Conservation (phyloP, 2,888 invertebrate species). For the Epsilonema sp. region DNA sequence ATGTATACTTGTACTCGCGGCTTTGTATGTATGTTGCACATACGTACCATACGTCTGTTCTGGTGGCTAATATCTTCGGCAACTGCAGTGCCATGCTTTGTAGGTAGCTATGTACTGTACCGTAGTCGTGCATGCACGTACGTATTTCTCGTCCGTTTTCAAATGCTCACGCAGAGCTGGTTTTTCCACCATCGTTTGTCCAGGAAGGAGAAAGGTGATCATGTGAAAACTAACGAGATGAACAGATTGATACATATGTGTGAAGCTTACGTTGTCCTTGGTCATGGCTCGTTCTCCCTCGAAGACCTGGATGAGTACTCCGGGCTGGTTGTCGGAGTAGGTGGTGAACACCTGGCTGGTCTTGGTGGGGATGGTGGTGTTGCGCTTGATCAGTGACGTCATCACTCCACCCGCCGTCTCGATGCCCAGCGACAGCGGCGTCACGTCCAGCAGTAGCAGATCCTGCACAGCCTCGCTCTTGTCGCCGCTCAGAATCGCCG, state of each 20-base stretch:
- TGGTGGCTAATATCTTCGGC: no score
- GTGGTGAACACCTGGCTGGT: slow-evolving; percentile 85
- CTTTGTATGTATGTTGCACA: no score
- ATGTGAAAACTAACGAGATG: neutral
- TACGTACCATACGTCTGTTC: no score
- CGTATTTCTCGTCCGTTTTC: no score
- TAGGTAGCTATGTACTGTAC: no score
- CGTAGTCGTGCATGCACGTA: no score
- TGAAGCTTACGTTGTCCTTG: slow-evolving; percentile 46
- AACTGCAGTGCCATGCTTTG: no score
- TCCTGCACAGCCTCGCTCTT: slow-evolving; percentile 50
- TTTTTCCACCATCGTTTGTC: no score
- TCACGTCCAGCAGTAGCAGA: slow-evolving; percentile 69
- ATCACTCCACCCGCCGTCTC: slow-evolving; percentile 80
- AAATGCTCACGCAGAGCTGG: no score
- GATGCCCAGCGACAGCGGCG: slow-evolving; percentile 70
- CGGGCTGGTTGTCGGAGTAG: slow-evolving; percentile 86
- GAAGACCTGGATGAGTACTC: slow-evolving; percentile 49
- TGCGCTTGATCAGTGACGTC: slow-evolving; percentile 88
- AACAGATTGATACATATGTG: neutral
- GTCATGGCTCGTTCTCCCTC: slow-evolving; percentile 48
- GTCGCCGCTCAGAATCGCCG: slow-evolving; percentile 71
- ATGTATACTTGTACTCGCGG: no score
- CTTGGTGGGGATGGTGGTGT: slow-evolving; percentile 88
- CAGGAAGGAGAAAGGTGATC: neutral